Evolutionary conservation across 2,113 vertebrate species (phyloP), one percentile per base, ranked within the genome.

Genomic region (Anhinga rufa): DNA sequence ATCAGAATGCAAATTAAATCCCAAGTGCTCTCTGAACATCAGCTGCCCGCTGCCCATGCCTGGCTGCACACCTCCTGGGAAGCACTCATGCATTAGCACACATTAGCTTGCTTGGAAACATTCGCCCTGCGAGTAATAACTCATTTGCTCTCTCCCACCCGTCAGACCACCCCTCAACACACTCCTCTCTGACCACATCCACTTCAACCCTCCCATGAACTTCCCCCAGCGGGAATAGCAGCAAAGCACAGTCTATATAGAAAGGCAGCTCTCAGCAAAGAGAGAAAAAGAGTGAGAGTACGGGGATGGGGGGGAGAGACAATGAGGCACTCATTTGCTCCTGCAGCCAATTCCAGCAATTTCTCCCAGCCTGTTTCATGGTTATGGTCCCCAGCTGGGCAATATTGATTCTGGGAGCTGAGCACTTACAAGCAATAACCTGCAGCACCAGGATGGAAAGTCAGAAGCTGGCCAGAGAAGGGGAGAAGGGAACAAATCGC

Each of bases 1-100:
- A 96, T 96, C 76, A 94, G 95, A 83, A 96, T 95, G 95, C 93
- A 96, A 94, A 96, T 93, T 22, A 48, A 82, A 84, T 68, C 90
- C 90, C 76, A 44, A 83, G 88, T 7, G 90, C 93, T 90, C 79
- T 17, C 36, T 3, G 85, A 62, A 71, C 89, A 77, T 90, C 93
- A 81, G 95, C 93, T 93, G 96, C 70, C 81, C 78, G 40, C 71
- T 51, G 93, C 70, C 85, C 52, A 13, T 80, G 91, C 72, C 93
- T 22, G 78, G 95, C 94, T 88, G 94, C 91, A 38, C 46, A 15
- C 80, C 93, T 84, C 95, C 90, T 26, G 94, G 95, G 94, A 78
- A 25, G 91, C 91, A 57, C 94, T 93, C 32, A 3, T 57, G 89
- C 91, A 86, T 95, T 55, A 94, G 93, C 84, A 66, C 75, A 15